Percentiles rank a stretch among this genome's conserved stretches.
Evolutionary conservation across 1,140 invertebrate genomes (phyloP).

Genomic region (Latrodectus geometricus): DNA sequence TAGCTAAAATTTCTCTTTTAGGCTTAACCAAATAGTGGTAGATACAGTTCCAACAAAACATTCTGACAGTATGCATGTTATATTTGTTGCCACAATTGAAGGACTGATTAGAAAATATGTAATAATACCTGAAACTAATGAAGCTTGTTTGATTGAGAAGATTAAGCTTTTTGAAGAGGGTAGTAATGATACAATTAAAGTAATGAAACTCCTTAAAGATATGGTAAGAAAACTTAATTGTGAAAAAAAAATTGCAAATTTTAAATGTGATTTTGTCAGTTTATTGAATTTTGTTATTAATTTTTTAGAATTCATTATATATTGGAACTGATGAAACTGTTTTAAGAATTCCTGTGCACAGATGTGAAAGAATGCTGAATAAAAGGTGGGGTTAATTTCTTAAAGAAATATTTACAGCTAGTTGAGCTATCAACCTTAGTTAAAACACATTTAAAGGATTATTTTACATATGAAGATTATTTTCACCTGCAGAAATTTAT

Average conservation of each 20-base stretch:
- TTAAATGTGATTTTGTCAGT: slow-evolving; percentile 11
- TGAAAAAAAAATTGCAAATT: not conserved
- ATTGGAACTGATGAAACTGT: slow-evolving; percentile 80
- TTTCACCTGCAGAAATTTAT: no score
- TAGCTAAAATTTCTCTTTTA: slow-evolving; percentile 47
- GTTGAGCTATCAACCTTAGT: not conserved
- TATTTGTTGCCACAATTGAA: slow-evolving; percentile 82
- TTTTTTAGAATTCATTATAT: slow-evolving; percentile 80
- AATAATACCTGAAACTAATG: slow-evolving; percentile 76
- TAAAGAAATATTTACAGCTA: not conserved
- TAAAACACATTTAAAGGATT: no score
- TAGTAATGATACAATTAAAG: slow-evolving; percentile 73
- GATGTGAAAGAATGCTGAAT: slow-evolving; percentile 80
- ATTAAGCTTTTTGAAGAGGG: slow-evolving; percentile 78
- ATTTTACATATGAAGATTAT: no score
- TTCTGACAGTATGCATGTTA: slow-evolving; percentile 74
- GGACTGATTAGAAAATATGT: slow-evolving; percentile 86
- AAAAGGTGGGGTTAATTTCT: slow-evolving; percentile 66
- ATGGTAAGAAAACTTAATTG: slow-evolving; percentile 72
- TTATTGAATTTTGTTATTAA: slow-evolving; percentile 24
- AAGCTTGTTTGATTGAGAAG: slow-evolving; percentile 87
- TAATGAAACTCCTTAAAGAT: slow-evolving; percentile 83
- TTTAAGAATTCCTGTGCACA: slow-evolving; percentile 79
- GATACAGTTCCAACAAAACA: slow-evolving; percentile 68
- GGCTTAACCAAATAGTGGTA: slow-evolving; percentile 71